Conservation (phyloP, 35 echinoderm and acorn worm genomes). For the Stichopus chloronotus region DNA sequence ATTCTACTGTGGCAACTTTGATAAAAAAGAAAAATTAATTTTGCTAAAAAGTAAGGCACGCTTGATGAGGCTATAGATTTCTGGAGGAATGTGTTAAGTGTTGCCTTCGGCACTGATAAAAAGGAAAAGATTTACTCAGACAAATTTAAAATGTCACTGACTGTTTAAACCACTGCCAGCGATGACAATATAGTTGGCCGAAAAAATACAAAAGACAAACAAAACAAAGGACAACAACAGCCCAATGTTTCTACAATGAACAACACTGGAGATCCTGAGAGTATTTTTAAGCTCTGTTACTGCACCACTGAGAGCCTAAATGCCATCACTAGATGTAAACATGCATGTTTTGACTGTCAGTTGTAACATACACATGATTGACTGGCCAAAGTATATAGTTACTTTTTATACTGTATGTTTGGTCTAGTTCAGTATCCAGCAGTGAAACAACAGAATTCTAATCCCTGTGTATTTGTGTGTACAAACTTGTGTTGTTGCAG, state of each 20-base stretch:
- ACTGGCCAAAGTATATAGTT: too few relatives aligned
- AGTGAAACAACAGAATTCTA: too few relatives aligned
- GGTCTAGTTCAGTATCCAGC: too few relatives aligned
- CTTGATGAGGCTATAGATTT: slow-evolving; percentile 27
- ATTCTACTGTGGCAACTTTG: slow-evolving; percentile 5
- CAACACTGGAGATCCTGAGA: too few relatives aligned
- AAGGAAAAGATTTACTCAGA: not conserved
- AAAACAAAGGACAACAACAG: too few relatives aligned
- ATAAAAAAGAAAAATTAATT: slow-evolving; percentile 37
- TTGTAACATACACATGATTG: too few relatives aligned
- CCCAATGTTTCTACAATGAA: not conserved
- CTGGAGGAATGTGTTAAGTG: slow-evolving; percentile 36
- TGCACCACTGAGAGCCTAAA: not conserved
- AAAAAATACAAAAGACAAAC: not conserved
- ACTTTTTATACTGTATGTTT: too few relatives aligned
- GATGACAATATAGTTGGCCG: not conserved
- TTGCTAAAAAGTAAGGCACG: slow-evolving; percentile 10
- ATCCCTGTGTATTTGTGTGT: too few relatives aligned
- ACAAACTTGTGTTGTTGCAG: too few relatives aligned
- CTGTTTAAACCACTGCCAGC: not conserved
- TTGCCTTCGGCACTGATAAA: not conserved
- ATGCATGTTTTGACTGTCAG: too few relatives aligned
- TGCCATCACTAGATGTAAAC: not conserved
- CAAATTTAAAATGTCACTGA: slow-evolving; percentile 16
- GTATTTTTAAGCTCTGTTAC: not conserved